Evolutionary conservation across 2,113 vertebrate species (phyloP).

Genomic region (Lichenostomus cassidix): DNA sequence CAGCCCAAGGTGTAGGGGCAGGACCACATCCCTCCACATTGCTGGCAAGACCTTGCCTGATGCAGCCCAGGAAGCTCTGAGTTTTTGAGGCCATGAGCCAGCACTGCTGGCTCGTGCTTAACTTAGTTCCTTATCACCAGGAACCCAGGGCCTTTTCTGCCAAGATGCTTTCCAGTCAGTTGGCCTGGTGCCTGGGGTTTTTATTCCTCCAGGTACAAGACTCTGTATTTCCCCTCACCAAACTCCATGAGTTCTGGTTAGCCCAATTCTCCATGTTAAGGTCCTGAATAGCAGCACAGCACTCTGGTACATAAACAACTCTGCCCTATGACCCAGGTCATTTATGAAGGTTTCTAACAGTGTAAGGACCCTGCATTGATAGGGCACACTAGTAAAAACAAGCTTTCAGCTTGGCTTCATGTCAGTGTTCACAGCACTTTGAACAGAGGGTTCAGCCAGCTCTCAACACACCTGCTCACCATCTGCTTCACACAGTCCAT

Average conservation of each 20-base stretch:
- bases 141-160: neutral
- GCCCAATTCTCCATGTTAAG: neutral
- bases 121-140: too few relatives aligned
- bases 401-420: neutral
- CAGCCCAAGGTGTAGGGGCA: neutral
- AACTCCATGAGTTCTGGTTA: neutral
- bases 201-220: neutral
- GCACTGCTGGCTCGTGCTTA: neutral
- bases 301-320: neutral
- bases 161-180: neutral
- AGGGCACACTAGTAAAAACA: neutral
- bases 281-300: neutral
- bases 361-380: neutral
- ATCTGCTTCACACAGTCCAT: neutral
- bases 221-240: accelerated
- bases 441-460: neutral
- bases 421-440: neutral
- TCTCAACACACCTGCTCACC: neutral
- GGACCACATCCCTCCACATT: neutral
- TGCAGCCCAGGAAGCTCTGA: neutral
- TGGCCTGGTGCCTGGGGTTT: neutral
- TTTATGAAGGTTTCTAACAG: neutral
- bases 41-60: neutral
- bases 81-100: neutral
- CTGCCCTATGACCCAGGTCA: neutral